Evolutionary conservation across 64 coral and sea anemone genomes (phyloP).

Genomic region (Pocillopora damicornis): DNA sequence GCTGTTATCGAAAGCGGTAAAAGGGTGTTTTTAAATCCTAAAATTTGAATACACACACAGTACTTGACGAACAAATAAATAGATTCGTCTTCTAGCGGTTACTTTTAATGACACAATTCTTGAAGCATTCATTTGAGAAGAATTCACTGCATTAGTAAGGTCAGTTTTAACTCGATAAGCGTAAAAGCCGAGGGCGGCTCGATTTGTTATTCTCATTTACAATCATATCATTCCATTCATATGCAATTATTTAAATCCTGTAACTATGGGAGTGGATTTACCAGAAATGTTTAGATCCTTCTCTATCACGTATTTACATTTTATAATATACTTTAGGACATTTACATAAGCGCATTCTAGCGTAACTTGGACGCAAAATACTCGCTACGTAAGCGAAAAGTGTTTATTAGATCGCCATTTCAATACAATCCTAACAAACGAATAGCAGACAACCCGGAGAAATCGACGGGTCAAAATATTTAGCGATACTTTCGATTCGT

Average conservation of each 20-base stretch:
- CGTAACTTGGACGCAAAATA: background rate
- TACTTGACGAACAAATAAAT: background rate
- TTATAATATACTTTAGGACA: background rate
- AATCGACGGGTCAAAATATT: background rate
- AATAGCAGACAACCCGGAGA: background rate
- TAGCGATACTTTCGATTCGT: background rate
- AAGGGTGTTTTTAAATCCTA: background rate
- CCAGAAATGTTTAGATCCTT: background rate
- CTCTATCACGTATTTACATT: background rate
- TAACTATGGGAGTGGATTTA: background rate
- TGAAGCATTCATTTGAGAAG: constrained; percentile 9
- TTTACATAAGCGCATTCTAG: constrained; percentile 18
- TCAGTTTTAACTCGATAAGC: background rate
- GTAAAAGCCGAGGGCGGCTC: background rate
- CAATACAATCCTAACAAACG: background rate
- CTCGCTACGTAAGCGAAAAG: background rate
- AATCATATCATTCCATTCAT: background rate
- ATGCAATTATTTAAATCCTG: background rate
- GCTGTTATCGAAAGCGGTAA: background rate
- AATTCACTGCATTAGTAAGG: background rate
- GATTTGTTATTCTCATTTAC: background rate
- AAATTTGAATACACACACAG: background rate
- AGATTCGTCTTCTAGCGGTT: background rate
- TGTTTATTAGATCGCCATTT: background rate
- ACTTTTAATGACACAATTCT: constrained; percentile 14